Percentiles rank a stretch among this genome's conserved stretches.
Conservation (phyloP, 1,140 invertebrate genomes). For the fruit fly (Drosophila melanogaster) region Release_6_plus_ISO1_MT NT_033777.3:30050501-30051000, state of each 20-base stretch:
- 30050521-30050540: no score
- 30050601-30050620: conserved; percentile 40
- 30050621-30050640: conserved; percentile 69
- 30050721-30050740: conserved; percentile 22
- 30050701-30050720: conserved; percentile 70
- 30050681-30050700: conserved; percentile 80
- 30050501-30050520: no score
- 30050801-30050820: conserved; percentile 35
- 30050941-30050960: neutral
- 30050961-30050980: conserved; percentile 67
- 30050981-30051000: neutral
- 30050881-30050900: conserved; percentile 11
- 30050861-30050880: conserved; percentile 60
- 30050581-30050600: conserved; percentile 12
- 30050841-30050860: conserved; percentile 41
- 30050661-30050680: conserved; percentile 68
- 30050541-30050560: neutral
- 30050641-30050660: conserved; percentile 82
- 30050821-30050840: conserved; percentile 55
- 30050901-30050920: conserved; percentile 26
- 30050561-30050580: conserved; percentile 17
- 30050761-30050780: conserved; percentile 69
- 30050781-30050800: conserved; percentile 40
- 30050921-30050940: conserved; percentile 49
- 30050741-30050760: conserved; percentile 58